Base-by-base conservation (phyloP, 2,888 invertebrate species). In the Notocelia uddmanniana region DNA sequence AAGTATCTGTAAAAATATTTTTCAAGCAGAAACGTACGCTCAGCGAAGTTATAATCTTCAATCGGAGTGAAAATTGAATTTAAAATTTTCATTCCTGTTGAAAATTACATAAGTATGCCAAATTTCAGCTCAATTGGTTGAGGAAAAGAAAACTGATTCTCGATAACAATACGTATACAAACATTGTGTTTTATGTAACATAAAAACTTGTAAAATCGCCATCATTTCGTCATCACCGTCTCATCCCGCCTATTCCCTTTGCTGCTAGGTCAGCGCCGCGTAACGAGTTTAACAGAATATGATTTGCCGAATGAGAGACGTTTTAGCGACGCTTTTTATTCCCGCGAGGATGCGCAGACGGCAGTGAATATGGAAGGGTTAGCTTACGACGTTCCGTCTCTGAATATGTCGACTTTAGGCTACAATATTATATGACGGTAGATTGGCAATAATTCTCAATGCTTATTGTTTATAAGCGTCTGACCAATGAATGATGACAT, bases 251-350 rank as follows among this genome's bases (percentile, higher is more conserved):
- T 79, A 83, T 74, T 75, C 79, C 69, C 69, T 59, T 80, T 73
- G 67, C 64, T 91, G 93, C 92, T 85, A 83, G 92, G 93, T 93
- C 93, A 93, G 93, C 93, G 84, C 88, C 88, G 87, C 88, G 82
- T 93, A 93, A 93, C 93, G 89, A 93, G 89, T 92, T 93, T 93
- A 93, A 89, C 92, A 91, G 91, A 93, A 93, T 93, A 93, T 93
- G 93, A 93, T 93, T 93, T 91, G 82, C 74, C 80, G 88, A 86
- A 87, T 87, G 90, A 88, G 92, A 86, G 84, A 89, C 91, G 86
- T 91, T 92, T 93, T 89, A 91, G 87, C 89, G 89, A 83, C 91
- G 87, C 88, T 91, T 91, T 92, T 91, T 89, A 83, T 81, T 79
- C 77, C 74, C 75, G 64, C 76, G 78, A 63, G 81, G 89, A 91